These are phyloP conservation scores for Lasius fuliginosus DNA, from an alignment of 2,888 invertebrate species.

Conservation along the genomic window DNA sequence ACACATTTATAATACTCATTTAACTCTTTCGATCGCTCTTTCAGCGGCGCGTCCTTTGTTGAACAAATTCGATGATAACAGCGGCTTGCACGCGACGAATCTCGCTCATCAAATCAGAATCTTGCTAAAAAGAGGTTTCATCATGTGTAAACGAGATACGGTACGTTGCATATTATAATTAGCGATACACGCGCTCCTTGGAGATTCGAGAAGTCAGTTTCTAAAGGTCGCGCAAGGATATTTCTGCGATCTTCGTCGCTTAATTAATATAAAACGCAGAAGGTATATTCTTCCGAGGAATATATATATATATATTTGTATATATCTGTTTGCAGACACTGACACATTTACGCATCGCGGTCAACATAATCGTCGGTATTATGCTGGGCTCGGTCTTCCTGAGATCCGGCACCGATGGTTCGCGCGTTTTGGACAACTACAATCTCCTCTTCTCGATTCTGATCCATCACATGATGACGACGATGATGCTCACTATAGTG, in stretches of 20 bases:
- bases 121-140: conserved; percentile 90
- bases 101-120: conserved; percentile 91
- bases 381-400: conserved; percentile 93
- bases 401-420: conserved; percentile 92
- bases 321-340: conserved; percentile 88
- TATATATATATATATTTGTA: not conserved
- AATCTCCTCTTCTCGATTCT: conserved; percentile 96
- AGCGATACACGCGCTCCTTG: not conserved
- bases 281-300: not conserved
- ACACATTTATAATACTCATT: not conserved
- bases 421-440: conserved; percentile 93
- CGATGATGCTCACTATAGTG: conserved; percentile 96
- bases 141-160: conserved; percentile 92
- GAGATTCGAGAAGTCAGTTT: not conserved
- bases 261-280: not conserved
- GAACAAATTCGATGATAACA: conserved; percentile 16
- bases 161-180: conserved; percentile 84
- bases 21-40: conserved; percentile 32
- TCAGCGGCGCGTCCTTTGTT: conserved; percentile 74
- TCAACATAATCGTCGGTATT: conserved; percentile 92
- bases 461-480: conserved; percentile 97
- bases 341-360: conserved; percentile 92
- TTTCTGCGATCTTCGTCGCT: not conserved
- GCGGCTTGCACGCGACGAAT: conserved; percentile 90
- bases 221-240: not conserved